Evolutionary conservation across 1,140 invertebrate species (phyloP).

Genomic region (Aricia agestis): DNA sequence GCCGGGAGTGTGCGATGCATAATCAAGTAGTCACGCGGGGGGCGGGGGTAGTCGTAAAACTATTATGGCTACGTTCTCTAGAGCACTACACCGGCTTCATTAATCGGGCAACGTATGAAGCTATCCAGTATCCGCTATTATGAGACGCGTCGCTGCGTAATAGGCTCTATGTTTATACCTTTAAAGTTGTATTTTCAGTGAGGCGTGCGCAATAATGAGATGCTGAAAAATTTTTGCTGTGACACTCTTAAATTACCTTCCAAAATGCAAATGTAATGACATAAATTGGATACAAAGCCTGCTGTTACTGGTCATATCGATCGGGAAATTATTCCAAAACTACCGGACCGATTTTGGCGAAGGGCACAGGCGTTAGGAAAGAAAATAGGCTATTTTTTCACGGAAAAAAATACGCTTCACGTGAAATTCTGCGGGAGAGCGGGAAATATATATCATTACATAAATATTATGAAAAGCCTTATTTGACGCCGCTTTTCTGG

Average conservation of each 20-base stretch:
- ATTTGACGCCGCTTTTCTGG: neutral
- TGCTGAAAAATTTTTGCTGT: neutral
- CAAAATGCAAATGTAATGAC: neutral
- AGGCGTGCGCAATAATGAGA: neutral
- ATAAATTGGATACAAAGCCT: neutral
- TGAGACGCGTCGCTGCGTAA: conserved; percentile 30
- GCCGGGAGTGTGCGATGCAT: conserved; percentile 68
- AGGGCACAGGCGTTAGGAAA: no score
- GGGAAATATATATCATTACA: no score
- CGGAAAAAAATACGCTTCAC: no score
- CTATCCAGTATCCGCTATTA: conserved; percentile 54
- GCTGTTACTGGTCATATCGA: neutral
- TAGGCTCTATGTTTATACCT: neutral
- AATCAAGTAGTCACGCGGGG: conserved; percentile 63
- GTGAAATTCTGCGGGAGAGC: no score
- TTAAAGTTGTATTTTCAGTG: neutral
- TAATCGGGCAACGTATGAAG: conserved; percentile 72
- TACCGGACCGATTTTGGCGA: no score
- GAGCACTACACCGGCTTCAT: conserved; percentile 63
- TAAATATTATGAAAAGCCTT: neutral
- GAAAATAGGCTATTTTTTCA: no score
- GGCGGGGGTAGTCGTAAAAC: conserved; percentile 65
- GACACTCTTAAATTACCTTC: neutral
- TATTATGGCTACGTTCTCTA: conserved; percentile 68
- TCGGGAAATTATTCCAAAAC: no score